A percentile compares a stretch with the other conserved stretches of the same genome.
These are phyloP conservation scores for Phymorhynchus buccinoides DNA, from an alignment of 1,140 invertebrate genomes.

Conservation along the genomic window DNA sequence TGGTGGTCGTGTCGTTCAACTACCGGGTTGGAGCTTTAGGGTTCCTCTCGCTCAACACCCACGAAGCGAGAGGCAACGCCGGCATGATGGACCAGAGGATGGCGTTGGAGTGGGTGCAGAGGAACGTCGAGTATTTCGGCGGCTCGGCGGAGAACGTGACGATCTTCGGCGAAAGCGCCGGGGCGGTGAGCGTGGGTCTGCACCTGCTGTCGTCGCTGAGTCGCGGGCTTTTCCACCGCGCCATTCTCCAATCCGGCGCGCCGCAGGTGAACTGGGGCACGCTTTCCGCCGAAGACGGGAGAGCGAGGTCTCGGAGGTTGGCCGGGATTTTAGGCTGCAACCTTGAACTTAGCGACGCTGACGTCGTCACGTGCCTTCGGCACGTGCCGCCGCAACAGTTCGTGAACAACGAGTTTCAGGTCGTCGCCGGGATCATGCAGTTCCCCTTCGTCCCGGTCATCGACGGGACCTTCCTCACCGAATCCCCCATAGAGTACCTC, in stretches of 20 bases:
- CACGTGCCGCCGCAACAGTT: conserved; percentile 80
- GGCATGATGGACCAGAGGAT: conserved; percentile 95
- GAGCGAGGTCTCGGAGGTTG: conserved; percentile 47
- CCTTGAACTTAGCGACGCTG: conserved; percentile 77
- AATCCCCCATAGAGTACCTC: conserved; percentile 85
- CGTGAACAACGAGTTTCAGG: conserved; percentile 87
- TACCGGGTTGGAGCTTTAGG: conserved; percentile 91
- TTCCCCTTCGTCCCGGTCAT: conserved; percentile 96
- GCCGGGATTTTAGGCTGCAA: conserved; percentile 56
- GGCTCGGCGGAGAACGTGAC: conserved; percentile 96
- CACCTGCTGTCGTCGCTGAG: conserved; percentile 91
- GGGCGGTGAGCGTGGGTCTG: conserved; percentile 92
- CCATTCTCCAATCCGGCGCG: conserved; percentile 78
- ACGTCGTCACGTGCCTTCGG: conserved; percentile 86
- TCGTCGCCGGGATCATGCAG: conserved; percentile 80
- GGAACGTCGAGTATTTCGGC: conserved; percentile 94
- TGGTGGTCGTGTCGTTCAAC: conserved; percentile 96
- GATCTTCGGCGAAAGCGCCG: conserved; percentile 96
- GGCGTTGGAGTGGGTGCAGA: conserved; percentile 84
- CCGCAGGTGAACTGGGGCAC: conserved; percentile 92
- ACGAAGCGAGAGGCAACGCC: conserved; percentile 94
- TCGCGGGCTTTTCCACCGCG: conserved; percentile 88
- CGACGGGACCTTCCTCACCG: conserved; percentile 91
- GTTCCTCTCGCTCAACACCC: conserved; percentile 91
- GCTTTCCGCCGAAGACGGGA: conserved; percentile 81